Evolutionary conservation across 2,888 invertebrate species (phyloP), one percentile per base, ranked within the genome.

Genomic region (Diogma glabrata): DNA sequence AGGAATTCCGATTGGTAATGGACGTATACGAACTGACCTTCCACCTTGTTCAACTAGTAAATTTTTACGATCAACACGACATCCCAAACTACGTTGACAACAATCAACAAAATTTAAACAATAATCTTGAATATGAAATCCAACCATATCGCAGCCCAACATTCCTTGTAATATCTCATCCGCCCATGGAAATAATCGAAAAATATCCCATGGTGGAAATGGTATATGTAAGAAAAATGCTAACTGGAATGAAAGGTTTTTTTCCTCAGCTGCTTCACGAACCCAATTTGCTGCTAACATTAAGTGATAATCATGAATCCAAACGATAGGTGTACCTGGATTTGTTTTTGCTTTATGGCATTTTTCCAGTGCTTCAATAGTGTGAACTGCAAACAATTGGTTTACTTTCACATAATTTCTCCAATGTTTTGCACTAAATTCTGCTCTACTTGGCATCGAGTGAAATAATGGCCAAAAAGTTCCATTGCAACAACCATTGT

Each of bases 221-320:
- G 94, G 94, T 62, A 94, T 94, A 70, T 94, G 94, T 54, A 94
- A 75, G 71, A 94, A 94, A 73, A 94, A 94, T 23, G 90, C 92
- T 56, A 93, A 70, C 65, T 89, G 88, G 63, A 83, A 84, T 54
- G 79, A 77, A 20, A 90, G 72, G 52, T 81, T 78, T 59, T 82
- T 81, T 60, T 88, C 87, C 60, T 89, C 89, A 1, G 84, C 85
- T 60, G 81, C 81, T 71, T 89, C 87, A 66, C 93, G 78, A 57
- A 94, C 84, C 80, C 89, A 89, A 67, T 89, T 90, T 30, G 93
- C 90, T 12, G 90, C 87, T 62, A 92, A 71, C 90, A 93, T 91
- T 16, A 94, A 75, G 64, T 94, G 93, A 66, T 94, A 94, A 65
- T 94, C 94, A 63, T 94, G 94, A 20, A 94, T 80, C 94, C 94